Percentiles rank a stretch among this genome's conserved stretches.
Conservation (phyloP, 37 sponge, comb jelly and placozoan genomes). For the Mnemiopsis leidyi region DNA sequence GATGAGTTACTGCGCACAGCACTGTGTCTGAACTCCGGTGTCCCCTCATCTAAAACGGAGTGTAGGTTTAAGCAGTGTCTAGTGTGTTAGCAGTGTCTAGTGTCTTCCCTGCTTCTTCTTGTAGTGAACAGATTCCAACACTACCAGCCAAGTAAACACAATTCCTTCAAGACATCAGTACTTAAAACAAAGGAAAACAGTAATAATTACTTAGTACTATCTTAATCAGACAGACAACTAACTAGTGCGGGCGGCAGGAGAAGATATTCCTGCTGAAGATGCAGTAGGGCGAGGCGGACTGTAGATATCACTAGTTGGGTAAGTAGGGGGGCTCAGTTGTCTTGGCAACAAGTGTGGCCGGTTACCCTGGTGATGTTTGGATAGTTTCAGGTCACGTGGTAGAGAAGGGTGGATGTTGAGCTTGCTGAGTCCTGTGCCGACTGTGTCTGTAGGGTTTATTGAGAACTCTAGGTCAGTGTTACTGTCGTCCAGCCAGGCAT, state of each 20-base stretch:
- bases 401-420: slow-evolving; percentile 2
- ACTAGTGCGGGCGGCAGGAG: background rate
- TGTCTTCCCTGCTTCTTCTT: no score
- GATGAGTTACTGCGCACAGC: background rate
- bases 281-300: background rate
- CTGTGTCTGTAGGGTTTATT: background rate
- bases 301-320: slow-evolving; percentile 11
- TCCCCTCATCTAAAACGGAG: background rate
- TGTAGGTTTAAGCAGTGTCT: no score
- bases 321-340: background rate
- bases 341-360: slow-evolving; percentile 21
- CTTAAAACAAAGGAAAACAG: no score
- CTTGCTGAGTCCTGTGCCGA: slow-evolving; percentile 10
- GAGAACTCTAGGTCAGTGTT: slow-evolving; percentile 38
- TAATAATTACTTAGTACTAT: background rate
- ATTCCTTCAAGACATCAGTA: no score
- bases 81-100: no score
- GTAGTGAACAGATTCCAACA: no score
- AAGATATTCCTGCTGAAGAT: background rate
- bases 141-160: no score
- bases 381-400: background rate
- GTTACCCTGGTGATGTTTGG: background rate
- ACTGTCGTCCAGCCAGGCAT: slow-evolving; percentile 74
- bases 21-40: background rate
- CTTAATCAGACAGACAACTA: background rate